Base-by-base conservation (phyloP, 1,140 invertebrate genomes). In the Orchestia grillus region DNA sequence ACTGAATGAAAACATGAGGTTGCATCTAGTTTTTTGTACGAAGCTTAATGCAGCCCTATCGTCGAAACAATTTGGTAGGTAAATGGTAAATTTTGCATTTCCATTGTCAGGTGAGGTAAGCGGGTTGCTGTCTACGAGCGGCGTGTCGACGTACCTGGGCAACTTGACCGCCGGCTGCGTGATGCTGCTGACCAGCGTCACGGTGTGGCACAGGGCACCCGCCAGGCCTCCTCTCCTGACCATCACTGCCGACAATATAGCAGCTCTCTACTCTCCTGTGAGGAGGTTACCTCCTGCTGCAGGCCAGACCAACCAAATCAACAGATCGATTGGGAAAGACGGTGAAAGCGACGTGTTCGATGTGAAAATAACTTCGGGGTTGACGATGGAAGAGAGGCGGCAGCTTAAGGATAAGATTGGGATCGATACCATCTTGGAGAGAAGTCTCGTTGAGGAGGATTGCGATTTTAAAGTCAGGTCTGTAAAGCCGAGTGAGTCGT, bases 361-460 rank as follows among this genome's bases (percentile, higher is more conserved):
- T 53, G 47, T 53, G 47, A 53, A 53, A 53, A 53, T 53, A 28
- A 94, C 92, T 8, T 94, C 92, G 1, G 92, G 92, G 43, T 45
- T 94, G 92, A 94, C 43, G 4, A 28, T 44, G 36, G 92, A 94
- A 40, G 92, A 94, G 44, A 44, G 92, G 43, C 92, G 92, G 43
- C 92, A 47, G 92, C 44, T 94, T 1, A 94, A 94, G 92, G 40
- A 94, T 45, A 94, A 44, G 44, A 44, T 94, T 44, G 92, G 92
- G 40, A 44, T 94, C 19, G 92, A 94, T 4, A 94, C 28, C 36
- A 94, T 94, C 0, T 44, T 94, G 43, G 92, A 94, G 92, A 44
- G 92, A 40, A 94, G 92, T n/a, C 92, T 94, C 40, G 92, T 94
- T 0, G 92, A 94, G 40, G 92, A 94, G 40, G 44, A 94, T 94